Evolutionary conservation across 1,140 invertebrate species (phyloP), one percentile per base, ranked within the genome.

Genomic region (Pogonomyrmex californicus): DNA sequence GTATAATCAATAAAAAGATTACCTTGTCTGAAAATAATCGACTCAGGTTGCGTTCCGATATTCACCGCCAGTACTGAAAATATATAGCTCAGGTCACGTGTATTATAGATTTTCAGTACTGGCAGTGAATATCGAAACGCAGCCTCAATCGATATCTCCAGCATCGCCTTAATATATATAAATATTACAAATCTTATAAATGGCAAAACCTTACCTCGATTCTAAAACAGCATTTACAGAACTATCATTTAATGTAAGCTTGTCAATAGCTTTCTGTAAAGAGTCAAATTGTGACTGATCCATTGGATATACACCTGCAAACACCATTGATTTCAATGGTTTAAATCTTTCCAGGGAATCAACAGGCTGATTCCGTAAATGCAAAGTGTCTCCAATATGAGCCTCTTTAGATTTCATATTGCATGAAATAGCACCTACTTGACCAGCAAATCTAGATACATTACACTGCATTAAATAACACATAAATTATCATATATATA

Each of bases 161-260:
- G 5, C 56, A 23, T 23, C 0, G 23, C 23, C 4, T 41, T 41
- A 14, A 14, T 30, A 14, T 38, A 17, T 4, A 14, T 30, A 14
- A n/a, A 17, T 4, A n/a, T 41, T 56, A 41, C 23, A 56, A 14
- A 41, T 33, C 9, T 76, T 62, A 70, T 2, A 41, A 17, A 17
- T 81, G 23, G 2, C 41, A 30, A 56, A 58, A 47, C 38, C 71
- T 71, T 95, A 98, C 98, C 98, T 99, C 1, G 97, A 97, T 95
- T 99, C 98, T 36, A 97, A 91, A 68, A 95, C 95, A 1, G 99
- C 95, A 30, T 96, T 96, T 2, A 99, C 99, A 91, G 98, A 98
- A 68, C 98, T 97, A 96, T 99, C 99, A 95, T 99, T 99, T n/a
- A 99, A 95, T 30, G 97, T 96, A 65, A 99, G 96, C 95, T 99